Evolutionary conservation across 2,113 vertebrate species (phyloP), one percentile per base, ranked within the genome.

Genomic region (Columba janthina): DNA sequence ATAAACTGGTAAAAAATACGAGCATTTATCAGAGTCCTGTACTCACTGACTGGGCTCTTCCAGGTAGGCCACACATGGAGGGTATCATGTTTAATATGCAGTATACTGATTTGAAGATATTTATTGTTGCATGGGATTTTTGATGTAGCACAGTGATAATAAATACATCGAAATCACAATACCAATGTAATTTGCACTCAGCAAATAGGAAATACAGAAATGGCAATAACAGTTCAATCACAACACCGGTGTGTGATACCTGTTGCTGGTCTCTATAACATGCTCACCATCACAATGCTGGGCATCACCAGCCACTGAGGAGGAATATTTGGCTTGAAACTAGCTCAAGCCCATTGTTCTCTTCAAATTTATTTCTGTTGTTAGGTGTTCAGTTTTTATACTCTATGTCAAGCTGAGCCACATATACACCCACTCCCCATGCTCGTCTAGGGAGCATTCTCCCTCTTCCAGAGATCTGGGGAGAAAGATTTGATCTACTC

Each of bases 191-290:
- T 25, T 60, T 87, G 6, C 28, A 11, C 40, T 81, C 73, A 51
- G 22, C 40, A 73, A 73, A 29, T 32, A 17, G 1, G 2, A 82
- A 89, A 60, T 46, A 50, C 2, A 51, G 58, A 34, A 58, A 22
- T 8, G 53, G n/a, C 16, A 56, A 0, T 38, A 56, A 44, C 56
- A 60, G 20, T 62, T 75, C 16, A 15, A 1, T 78, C 21, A 6
- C 51, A 73, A 0, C 46, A 28, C 12, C 15, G 14, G 0, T 5
- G 11, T 20, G 12, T 51, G 42, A 21, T 58, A 11, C 28, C 2
- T 58, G 7, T 21, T 88, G 25, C 56, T 85, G 42, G 10, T 93
- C 28, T 64, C 36, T 74, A 0, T 61, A 36, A 10, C 14, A 6
- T 7, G 7, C 26, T 82, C 7, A 34, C 11, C 6, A 12, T 77